Evolutionary conservation across 1,140 invertebrate species (phyloP).

Genomic region (Hestina assimilis): DNA sequence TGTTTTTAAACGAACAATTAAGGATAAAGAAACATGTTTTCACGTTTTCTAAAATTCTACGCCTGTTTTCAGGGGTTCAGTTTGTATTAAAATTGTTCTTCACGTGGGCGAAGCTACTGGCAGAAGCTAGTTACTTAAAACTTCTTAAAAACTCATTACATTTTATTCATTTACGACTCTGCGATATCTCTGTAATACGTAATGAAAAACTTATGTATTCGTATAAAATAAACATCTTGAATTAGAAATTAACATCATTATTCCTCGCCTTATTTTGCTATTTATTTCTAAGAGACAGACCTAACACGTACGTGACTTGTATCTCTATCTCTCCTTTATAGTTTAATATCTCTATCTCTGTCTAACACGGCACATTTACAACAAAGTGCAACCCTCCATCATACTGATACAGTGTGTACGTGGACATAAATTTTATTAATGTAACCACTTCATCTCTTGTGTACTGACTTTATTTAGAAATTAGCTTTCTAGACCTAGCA

Average conservation of each 20-base stretch:
- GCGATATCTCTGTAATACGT: no score
- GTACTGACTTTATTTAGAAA: constrained; percentile 44
- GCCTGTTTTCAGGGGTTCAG: no score
- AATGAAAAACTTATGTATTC: neutral
- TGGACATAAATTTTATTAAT: constrained; percentile 59
- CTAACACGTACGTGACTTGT: neutral
- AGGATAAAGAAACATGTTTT: no score
- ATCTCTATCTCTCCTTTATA: constrained; percentile 2
- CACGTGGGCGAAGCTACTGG: no score
- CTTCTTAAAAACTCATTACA: no score
- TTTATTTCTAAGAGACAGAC: constrained; percentile 9
- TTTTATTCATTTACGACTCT: no score
- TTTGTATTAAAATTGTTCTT: no score
- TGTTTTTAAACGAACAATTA: no score
- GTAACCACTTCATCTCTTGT: constrained; percentile 37
- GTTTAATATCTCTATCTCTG: constrained; percentile 5
- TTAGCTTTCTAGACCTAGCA: constrained; percentile 38
- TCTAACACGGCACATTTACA: constrained; percentile 7
- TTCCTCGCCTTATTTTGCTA: constrained; percentile 5
- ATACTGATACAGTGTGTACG: constrained; percentile 38
- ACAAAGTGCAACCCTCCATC: constrained; percentile 20
- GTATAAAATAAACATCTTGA: neutral
- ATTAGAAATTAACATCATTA: constrained; percentile 4
- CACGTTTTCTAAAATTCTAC: no score
- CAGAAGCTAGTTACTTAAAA: no score